phyloP scores from a whole-genome alignment of 2,888 invertebrate species.

The Pristionchus entomophagus region DNA sequence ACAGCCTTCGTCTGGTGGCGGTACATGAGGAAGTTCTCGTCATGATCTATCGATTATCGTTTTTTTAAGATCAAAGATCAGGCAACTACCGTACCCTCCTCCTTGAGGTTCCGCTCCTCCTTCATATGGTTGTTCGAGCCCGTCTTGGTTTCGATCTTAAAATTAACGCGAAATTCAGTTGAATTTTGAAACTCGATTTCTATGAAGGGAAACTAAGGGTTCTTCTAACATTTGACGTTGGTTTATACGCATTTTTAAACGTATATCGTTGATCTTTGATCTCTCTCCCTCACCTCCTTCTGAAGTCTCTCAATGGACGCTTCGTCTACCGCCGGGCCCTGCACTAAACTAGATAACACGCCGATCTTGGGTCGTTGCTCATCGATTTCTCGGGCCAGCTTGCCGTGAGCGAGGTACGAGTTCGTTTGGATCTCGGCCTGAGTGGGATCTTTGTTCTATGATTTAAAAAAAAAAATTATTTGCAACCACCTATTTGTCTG shows the following conservation, averaged over 20 bases:
- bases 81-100: slow-evolving; percentile 17
- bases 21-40: slow-evolving; percentile 87
- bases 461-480: too few species aligned
- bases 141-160: slow-evolving; percentile 30
- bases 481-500: too few species aligned
- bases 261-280: background rate
- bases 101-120: slow-evolving; percentile 82
- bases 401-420: slow-evolving; percentile 85
- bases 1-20: slow-evolving; percentile 84
- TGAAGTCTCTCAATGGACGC: slow-evolving; percentile 83
- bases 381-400: slow-evolving; percentile 85
- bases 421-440: slow-evolving; percentile 85
- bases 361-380: slow-evolving; percentile 82
- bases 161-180: too few species aligned
- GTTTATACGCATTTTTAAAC: too few species aligned
- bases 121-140: slow-evolving; percentile 80
- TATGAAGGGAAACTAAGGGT: too few species aligned
- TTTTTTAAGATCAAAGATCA: background rate
- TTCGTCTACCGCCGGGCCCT: slow-evolving; percentile 83
- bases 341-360: slow-evolving; percentile 83
- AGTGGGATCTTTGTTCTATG: background rate
- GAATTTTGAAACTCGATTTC: too few species aligned
- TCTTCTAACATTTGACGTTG: too few species aligned
- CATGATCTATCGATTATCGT: slow-evolving; percentile 77
- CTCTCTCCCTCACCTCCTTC: slow-evolving; percentile 78